These are phyloP conservation scores for Drosophila oshimai DNA, from an alignment of 1,140 invertebrate species.

Conservation along the genomic window DNA sequence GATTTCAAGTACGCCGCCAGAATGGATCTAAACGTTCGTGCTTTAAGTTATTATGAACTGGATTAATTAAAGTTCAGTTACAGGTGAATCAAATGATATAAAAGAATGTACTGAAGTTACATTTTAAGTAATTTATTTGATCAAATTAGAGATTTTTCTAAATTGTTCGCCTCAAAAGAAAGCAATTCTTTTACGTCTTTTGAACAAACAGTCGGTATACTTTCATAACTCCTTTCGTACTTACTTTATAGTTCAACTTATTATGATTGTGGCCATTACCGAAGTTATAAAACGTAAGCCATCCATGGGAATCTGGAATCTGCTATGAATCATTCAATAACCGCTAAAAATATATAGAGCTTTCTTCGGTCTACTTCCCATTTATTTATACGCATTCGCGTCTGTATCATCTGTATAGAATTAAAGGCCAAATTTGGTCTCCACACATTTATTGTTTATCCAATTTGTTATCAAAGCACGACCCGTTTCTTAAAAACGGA, in stretches of 20 bases:
- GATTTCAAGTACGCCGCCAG: constrained; percentile 1
- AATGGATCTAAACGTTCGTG: constrained; percentile 26
- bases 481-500: constrained; percentile 51
- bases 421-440: constrained; percentile 23
- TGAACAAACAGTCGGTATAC: no score
- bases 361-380: constrained; percentile 3
- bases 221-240: no score
- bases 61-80: constrained; percentile 7
- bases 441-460: constrained; percentile 21
- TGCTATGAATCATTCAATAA: constrained; percentile 5
- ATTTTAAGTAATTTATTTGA: neutral
- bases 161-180: no score
- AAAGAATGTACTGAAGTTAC: neutral
- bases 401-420: constrained; percentile 1
- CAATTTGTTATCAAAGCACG: constrained; percentile 56
- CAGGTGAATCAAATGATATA: neutral
- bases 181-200: no score
- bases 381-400: neutral
- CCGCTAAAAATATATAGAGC: neutral
- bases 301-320: neutral
- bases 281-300: neutral
- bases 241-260: no score
- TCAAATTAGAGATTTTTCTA: neutral
- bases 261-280: neutral
- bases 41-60: constrained; percentile 7